Evolutionary conservation across 2,797 vertebrate species (phyloP), one percentile per base, ranked within the genome.

Genomic region (Aulostomus chinensis): DNA sequence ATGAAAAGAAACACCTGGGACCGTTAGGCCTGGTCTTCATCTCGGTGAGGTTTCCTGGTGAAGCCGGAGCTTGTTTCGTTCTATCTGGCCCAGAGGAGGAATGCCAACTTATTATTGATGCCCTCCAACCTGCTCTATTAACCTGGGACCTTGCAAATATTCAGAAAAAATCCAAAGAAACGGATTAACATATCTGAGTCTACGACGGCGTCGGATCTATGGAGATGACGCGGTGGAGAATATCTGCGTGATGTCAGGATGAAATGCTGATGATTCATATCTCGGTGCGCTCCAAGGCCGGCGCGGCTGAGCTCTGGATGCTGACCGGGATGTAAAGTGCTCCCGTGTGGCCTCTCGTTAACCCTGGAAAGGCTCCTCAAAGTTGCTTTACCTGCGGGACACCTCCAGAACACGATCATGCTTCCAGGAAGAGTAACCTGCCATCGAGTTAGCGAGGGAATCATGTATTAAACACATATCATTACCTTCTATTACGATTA

Each of bases 1-100:
- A 84, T 76, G 68, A 80, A 58, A 53, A 55, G 54, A 51, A 74
- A 62, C 81, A 73, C 72, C 58, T 57, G 79, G 61, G 77, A 72
- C 48, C 55, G 20, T 53, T 34, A 21, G 32, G 41, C 30, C 46
- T 22, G 51, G 45, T 58, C 60, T 58, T 73, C 65, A 68, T 80
- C 62, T 61, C 49, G 35, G 20, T 9, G 0, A 40, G 2, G 51
- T 33, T 35, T 65, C 56, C 45, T 49, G 32, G 25, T 14, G 7
- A 30, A 15, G 47, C 47, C 43, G 46, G 17, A 1, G 50, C 47
- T 59, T 49, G 35, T 67, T 73, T 49, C 18, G 48, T 45, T 35
- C 18, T n/a, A 57, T 71, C 39, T 57, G 66, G 47, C 68, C 55
- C 54, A 43, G 29, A 54, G 68, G 56, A 59, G 1, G 21, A 56